Evolutionary conservation across 2,888 invertebrate species (phyloP), one percentile per base, ranked within the genome.

Genomic region (Pristionchus maxplancki): DNA sequence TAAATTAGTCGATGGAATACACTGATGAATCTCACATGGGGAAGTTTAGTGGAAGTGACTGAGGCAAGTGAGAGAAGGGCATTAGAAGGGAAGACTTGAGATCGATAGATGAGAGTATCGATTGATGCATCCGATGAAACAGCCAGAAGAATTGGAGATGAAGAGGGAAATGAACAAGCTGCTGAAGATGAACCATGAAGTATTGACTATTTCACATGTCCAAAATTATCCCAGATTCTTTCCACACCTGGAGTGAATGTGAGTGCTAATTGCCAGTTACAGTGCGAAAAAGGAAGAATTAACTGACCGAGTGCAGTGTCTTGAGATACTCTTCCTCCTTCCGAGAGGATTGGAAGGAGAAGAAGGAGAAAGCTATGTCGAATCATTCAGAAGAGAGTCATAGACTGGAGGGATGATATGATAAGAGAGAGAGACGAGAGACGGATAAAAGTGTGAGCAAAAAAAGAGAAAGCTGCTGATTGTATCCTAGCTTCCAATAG

Each of bases 41-140:
- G 86, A 11, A 86, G 48, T 67, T 86, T 86, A n/a, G 86, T 71
- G 8, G 86, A 86, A 34, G 34, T 64, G 67, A 86, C 67, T 17
- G 86, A 86, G 31, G 86, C n/a, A 20, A 86, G 86, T 13, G 48
- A 34, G 20, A 86, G 44, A 28, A 53, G 28, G 37, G 86, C 86
- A 48, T 64, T 34, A 4, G 86, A 64, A 48, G 86, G 86, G 31
- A 11, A 31, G 20, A 86, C 86, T 64, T 31, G 40, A 28, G 67
- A 44, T 48, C 86, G 86, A 34, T 48, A 71, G 11, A 86, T 48
- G 34, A 67, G 44, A 44, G 86, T 86, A 48, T 50, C 67, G 31
- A 31, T 64, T 40, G 40, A 58, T 24, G 86, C 86, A 71, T 64
- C 44, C 9, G 86, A 86, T 31, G 44, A 48, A 34, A 86, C 34